Evolutionary conservation across 2,888 invertebrate genomes (phyloP).

Genomic region (Meta bourneti): DNA sequence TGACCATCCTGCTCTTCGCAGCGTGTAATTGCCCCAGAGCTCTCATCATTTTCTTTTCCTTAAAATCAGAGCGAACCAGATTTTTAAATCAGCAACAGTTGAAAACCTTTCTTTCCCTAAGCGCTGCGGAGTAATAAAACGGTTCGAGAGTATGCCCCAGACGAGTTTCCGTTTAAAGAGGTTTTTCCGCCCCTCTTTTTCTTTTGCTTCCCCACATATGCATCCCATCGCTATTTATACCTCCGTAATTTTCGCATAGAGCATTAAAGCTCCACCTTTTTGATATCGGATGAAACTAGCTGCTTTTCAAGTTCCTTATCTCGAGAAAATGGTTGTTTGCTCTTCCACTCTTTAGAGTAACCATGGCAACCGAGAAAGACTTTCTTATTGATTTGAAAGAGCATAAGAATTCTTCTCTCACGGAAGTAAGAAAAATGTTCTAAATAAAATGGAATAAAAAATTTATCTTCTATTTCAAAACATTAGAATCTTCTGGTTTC

Average conservation of each 20-base stretch:
- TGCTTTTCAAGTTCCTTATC: constrained; percentile 37
- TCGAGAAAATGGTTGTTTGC: constrained; percentile 52
- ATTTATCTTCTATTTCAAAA: constrained; percentile 39
- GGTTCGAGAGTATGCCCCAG: background rate
- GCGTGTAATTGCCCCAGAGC: background rate
- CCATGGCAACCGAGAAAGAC: constrained; percentile 48
- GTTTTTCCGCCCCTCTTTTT: background rate
- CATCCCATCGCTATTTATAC: constrained; percentile 46
- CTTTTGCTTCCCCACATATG: background rate
- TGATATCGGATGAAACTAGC: constrained; percentile 31
- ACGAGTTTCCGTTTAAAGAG: background rate
- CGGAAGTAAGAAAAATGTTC: constrained; percentile 8
- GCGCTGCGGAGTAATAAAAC: background rate
- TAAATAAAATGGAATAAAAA: constrained; percentile 31
- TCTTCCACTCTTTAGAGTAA: constrained; percentile 49
- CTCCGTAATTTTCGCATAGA: constrained; percentile 51
- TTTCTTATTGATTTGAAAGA: constrained; percentile 60
- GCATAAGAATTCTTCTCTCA: background rate
- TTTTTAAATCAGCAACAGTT: background rate
- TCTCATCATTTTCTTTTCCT: background rate
- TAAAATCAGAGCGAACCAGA: background rate
- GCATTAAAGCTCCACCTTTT: constrained; percentile 57
- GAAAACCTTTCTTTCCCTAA: background rate
- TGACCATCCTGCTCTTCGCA: background rate
- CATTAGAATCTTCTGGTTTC: constrained; percentile 54